Percentiles rank a stretch among this genome's conserved stretches.
Evolutionary conservation across 2,797 vertebrate genomes (phyloP).

Genomic region (Myotis pilosus): DNA sequence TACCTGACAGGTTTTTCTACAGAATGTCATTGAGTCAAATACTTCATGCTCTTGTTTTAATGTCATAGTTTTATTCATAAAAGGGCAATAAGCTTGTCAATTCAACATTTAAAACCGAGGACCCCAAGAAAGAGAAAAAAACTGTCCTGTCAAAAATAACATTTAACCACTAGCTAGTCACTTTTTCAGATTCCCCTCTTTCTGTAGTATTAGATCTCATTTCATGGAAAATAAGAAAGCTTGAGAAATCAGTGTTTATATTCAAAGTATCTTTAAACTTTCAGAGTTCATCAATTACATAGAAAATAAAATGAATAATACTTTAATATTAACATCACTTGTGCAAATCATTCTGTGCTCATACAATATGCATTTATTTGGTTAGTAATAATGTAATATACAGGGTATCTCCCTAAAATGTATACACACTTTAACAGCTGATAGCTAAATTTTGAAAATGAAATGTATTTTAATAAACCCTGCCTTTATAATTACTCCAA

Average conservation of each 20-base stretch:
- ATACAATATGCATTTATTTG: background rate
- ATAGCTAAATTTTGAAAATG: no score
- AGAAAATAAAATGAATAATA: conserved; percentile 14
- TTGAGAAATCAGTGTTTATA: conserved; percentile 1
- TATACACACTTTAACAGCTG: no score
- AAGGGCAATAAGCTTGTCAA: background rate
- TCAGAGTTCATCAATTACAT: background rate
- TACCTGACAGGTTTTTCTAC: background rate
- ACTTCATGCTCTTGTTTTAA: background rate
- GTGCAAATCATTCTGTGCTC: background rate
- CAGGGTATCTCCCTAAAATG: no score
- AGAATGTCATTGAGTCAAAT: background rate
- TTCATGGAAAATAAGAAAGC: background rate
- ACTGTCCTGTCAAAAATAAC: background rate
- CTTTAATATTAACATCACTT: background rate
- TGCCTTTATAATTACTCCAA: no score
- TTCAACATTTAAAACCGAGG: conserved; percentile 14
- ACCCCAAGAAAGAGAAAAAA: background rate
- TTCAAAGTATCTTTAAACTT: background rate
- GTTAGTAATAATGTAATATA: background rate
- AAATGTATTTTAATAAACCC: no score
- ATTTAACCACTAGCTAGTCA: background rate
- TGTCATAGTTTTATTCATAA: background rate
- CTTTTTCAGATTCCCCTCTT: background rate
- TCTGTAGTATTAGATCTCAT: background rate